phyloP scores from a whole-genome alignment of 2,888 invertebrate species.

The Scaptomyza parva region DNA sequence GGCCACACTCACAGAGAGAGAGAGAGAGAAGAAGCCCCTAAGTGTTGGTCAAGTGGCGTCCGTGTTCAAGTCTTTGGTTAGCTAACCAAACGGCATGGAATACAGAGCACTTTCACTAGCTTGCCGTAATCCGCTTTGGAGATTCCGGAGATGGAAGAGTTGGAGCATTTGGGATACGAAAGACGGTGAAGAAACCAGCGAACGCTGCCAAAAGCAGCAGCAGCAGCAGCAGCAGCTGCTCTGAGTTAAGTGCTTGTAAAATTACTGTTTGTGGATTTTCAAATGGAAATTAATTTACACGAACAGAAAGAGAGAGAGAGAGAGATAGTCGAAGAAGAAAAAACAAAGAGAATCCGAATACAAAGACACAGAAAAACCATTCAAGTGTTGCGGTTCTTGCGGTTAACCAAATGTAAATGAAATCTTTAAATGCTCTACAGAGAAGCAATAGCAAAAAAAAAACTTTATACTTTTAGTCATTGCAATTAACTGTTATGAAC shows the following conservation, averaged over 20 bases:
- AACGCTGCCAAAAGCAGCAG: conserved; percentile 25
- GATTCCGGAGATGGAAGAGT: neutral
- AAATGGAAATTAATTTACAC: conserved; percentile 70
- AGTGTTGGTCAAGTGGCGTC: conserved; percentile 62
- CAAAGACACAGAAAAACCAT: conserved; percentile 23
- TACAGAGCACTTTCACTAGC: conserved; percentile 7
- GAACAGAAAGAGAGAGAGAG: no score
- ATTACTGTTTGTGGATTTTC: conserved; percentile 74
- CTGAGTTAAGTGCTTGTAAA: conserved; percentile 73
- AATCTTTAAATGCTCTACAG: conserved; percentile 6
- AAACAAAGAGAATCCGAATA: neutral
- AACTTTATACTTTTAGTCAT: neutral
- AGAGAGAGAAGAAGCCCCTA: conserved; percentile 53
- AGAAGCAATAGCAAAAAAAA: neutral
- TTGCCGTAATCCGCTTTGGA: conserved; percentile 69
- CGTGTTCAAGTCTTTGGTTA: conserved; percentile 44
- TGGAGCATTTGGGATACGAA: neutral
- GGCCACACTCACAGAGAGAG: conserved; percentile 15
- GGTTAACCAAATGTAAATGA: neutral
- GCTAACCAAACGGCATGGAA: conserved; percentile 11
- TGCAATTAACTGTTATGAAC: no score
- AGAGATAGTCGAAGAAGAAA: conserved; percentile 16
- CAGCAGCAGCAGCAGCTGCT: conserved; percentile 48
- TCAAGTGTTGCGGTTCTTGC: conserved; percentile 27
- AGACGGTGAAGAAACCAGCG: no score